Percentiles rank a stretch among this genome's conserved stretches.
phyloP scores from a whole-genome alignment of 1,140 invertebrate genomes.

The Drosophila santomea region DNA sequence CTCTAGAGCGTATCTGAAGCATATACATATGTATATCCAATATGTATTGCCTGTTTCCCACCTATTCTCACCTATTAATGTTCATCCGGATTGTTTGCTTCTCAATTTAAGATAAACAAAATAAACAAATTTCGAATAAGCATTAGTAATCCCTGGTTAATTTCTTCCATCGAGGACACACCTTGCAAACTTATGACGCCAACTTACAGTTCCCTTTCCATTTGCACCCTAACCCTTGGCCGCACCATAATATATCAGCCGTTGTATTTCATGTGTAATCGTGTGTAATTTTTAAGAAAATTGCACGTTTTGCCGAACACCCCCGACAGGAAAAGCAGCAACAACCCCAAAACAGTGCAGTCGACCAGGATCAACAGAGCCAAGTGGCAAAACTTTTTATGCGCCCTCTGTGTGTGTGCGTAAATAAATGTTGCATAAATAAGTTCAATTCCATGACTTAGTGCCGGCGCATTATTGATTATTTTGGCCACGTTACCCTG shows the following conservation, averaged over 20 bases:
- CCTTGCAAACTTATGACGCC: constrained; percentile 10
- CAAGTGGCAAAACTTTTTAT: constrained; percentile 57
- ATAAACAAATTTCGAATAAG: no score
- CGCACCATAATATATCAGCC: constrained; percentile 54
- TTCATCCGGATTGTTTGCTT: no score
- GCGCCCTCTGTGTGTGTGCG: constrained; percentile 53
- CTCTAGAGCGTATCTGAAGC: no score
- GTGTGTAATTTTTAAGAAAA: constrained; percentile 83
- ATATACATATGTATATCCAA: no score
- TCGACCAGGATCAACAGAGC: constrained; percentile 21
- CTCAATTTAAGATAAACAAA: no score
- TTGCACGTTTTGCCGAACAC: constrained; percentile 61
- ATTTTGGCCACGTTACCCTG: constrained; percentile 30
- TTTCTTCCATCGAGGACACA: no score
- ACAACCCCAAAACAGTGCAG: constrained; percentile 78
- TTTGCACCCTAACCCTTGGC: constrained; percentile 4
- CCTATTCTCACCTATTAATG: no score
- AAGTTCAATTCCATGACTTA: constrained; percentile 80
- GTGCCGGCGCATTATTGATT: constrained; percentile 75
- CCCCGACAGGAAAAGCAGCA: constrained; percentile 33
- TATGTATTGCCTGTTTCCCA: no score
- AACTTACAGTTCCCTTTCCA: constrained; percentile 5
- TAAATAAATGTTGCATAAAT: constrained; percentile 83
- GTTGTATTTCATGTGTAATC: constrained; percentile 77
- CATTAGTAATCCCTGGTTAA: background rate